phyloP scores from a whole-genome alignment of 2,113 vertebrate species.

The Paralichthys olivaceus region DNA sequence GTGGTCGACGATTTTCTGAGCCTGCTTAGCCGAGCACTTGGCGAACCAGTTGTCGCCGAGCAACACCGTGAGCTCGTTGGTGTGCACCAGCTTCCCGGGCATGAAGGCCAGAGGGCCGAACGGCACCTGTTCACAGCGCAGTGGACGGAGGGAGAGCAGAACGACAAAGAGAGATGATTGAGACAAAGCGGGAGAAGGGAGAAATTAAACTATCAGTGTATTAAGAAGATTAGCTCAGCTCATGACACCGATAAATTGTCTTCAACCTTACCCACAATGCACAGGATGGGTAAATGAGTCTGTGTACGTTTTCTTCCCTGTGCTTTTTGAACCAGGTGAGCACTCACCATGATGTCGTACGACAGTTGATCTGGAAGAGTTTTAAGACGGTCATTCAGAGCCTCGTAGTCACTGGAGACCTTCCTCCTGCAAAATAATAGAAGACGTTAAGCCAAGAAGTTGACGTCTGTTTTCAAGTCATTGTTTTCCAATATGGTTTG shows the following conservation, averaged over 20 bases:
- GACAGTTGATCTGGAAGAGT: conserved; percentile 93
- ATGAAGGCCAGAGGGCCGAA: conserved; percentile 97
- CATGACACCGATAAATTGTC: no score
- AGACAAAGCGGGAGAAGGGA: neutral
- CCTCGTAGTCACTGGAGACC: conserved; percentile 90
- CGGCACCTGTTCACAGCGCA: conserved; percentile 87
- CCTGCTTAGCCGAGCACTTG: conserved; percentile 95
- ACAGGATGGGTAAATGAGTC: no score
- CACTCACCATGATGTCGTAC: conserved; percentile 94
- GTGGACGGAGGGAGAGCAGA: neutral
- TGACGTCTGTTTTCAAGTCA: neutral
- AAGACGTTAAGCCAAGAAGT: no score
- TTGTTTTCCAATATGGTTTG: neutral
- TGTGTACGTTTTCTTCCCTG: neutral
- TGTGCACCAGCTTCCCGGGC: conserved; percentile 95
- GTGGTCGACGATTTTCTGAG: conserved; percentile 89
- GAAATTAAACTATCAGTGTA: neutral
- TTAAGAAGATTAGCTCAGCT: neutral
- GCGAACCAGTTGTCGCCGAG: conserved; percentile 99
- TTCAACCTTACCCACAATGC: no score
- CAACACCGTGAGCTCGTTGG: conserved; percentile 94
- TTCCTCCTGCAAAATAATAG: conserved; percentile 86
- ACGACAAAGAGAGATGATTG: neutral
- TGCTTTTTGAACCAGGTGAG: neutral
- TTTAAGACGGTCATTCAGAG: conserved; percentile 88